Conservation (phyloP, 1,140 invertebrate species). For the Brachionus koreanus region DNA sequence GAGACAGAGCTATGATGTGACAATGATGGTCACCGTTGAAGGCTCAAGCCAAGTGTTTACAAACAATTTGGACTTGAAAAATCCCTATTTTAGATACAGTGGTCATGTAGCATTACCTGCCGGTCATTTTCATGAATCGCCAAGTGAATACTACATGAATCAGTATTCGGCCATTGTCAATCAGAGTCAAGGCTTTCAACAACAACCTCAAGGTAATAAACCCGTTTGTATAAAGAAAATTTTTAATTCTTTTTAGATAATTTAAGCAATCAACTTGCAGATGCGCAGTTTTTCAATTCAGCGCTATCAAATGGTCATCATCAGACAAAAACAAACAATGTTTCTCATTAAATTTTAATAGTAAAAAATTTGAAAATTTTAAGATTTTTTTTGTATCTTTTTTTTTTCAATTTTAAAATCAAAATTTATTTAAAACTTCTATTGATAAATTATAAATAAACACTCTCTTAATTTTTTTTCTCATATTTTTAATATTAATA, state of each 20-base stretch:
- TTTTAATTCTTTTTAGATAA: not conserved
- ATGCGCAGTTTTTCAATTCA: not conserved
- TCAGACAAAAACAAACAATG: not conserved
- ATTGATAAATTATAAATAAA: no score
- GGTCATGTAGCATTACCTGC: not conserved
- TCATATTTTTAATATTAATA: no score
- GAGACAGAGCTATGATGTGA: conserved; percentile 96
- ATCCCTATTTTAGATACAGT: conserved; percentile 78
- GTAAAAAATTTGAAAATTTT: not conserved
- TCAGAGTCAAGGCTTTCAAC: not conserved
- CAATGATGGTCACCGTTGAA: conserved; percentile 84
- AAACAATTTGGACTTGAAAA: conserved; percentile 94
- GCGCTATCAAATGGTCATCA: not conserved
- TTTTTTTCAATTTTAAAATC: no score
- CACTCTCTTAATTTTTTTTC: no score
- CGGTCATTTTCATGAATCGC: conserved; percentile 42
- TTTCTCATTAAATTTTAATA: conserved; percentile 7
- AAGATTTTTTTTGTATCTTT: no score
- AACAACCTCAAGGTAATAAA: not conserved
- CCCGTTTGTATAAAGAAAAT: no score
- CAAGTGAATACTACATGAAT: conserved; percentile 35
- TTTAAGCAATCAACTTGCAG: conserved; percentile 13
- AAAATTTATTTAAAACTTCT: no score
- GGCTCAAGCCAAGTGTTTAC: conserved; percentile 68
- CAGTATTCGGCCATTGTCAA: not conserved